These are phyloP conservation scores for Acanthoscelides obtectus DNA, from an alignment of 2,888 invertebrate genomes.

Conservation along the genomic window DNA sequence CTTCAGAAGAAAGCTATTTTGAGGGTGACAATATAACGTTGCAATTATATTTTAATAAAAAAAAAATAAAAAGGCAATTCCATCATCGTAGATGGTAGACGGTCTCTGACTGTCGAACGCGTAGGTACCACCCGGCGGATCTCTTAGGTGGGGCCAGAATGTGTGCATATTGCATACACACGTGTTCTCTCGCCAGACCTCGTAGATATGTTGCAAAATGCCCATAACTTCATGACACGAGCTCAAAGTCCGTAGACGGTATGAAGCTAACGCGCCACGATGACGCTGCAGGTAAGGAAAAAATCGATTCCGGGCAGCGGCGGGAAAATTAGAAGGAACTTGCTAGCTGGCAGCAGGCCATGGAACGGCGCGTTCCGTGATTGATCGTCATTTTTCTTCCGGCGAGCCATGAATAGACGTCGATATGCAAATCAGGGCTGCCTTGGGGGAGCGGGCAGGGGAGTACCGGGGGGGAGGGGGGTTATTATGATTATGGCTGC, in stretches of 20 bases:
- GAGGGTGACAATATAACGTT: no score
- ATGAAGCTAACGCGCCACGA: background rate
- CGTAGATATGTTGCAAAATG: background rate
- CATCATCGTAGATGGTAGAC: no score
- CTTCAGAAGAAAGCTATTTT: no score
- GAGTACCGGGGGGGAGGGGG: background rate
- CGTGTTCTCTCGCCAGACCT: no score
- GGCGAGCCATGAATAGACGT: background rate
- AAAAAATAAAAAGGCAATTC: no score
- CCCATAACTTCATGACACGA: background rate
- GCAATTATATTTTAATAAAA: no score
- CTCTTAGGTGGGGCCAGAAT: no score
- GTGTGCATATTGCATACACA: no score
- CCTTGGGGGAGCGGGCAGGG: background rate
- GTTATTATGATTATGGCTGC: background rate
- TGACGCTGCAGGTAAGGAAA: background rate
- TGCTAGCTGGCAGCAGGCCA: background rate
- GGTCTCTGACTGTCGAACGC: no score
- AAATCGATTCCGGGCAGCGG: background rate
- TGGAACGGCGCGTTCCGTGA: background rate
- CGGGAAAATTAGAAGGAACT: background rate
- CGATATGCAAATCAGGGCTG: background rate
- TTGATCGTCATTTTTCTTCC: background rate
- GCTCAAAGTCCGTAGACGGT: background rate
- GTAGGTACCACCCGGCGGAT: no score